Percentiles rank a stretch among this genome's conserved stretches.
phyloP scores from a whole-genome alignment of 2,113 vertebrate species.

The Brienomyrus longianalis region DNA sequence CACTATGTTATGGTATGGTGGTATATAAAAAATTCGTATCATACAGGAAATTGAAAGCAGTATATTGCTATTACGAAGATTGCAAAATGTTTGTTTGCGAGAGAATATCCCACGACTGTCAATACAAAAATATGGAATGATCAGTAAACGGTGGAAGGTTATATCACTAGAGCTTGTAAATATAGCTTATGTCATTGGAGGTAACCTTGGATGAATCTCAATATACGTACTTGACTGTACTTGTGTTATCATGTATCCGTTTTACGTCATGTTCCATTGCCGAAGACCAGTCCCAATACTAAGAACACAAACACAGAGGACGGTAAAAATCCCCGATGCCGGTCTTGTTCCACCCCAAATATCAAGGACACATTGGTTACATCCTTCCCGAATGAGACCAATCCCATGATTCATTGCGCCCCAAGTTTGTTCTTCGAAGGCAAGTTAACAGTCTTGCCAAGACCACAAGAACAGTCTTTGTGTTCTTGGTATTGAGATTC shows the following conservation, averaged over 20 bases:
- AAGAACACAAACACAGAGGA: neutral
- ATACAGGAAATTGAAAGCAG: neutral
- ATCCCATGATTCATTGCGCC: neutral
- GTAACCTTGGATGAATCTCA: neutral
- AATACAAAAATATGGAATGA: neutral
- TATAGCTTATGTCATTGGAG: too few relatives aligned
- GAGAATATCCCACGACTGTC: neutral
- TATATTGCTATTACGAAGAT: neutral
- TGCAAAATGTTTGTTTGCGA: neutral
- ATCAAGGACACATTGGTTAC: neutral
- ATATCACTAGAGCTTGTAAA: neutral
- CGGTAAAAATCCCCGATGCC: neutral
- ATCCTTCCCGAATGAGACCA: neutral
- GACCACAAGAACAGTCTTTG: too few relatives aligned
- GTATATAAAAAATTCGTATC: neutral
- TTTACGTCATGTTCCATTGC: neutral
- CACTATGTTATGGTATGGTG: neutral
- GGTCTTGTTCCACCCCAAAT: neutral
- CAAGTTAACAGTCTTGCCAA: too few relatives aligned
- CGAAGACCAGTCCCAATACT: neutral
- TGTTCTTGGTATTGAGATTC: neutral
- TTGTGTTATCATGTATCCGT: neutral
- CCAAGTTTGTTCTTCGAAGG: neutral
- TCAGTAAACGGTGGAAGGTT: neutral
- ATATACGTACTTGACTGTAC: neutral